A percentile compares a stretch with the other conserved stretches of the same genome.
These are phyloP conservation scores for Notothenia rossii DNA, from an alignment of 2,113 vertebrate genomes.

Conservation along the genomic window DNA sequence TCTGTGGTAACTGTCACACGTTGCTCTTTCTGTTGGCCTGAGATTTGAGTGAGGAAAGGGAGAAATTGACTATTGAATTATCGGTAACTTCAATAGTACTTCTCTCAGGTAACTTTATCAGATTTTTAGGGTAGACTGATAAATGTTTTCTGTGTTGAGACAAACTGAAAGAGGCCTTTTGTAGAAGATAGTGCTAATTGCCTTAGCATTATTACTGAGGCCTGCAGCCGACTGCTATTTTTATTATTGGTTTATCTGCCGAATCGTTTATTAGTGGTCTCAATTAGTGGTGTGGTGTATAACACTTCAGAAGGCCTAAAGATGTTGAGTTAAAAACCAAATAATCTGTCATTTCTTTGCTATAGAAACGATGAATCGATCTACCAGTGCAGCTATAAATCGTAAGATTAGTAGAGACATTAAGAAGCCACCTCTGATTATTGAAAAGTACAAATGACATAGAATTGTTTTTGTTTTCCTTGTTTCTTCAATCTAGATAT, in stretches of 20 bases:
- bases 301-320: background rate
- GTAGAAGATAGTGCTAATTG: too few species aligned
- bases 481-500: background rate
- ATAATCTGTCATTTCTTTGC: too few species aligned
- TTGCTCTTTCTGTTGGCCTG: constrained; percentile 31
- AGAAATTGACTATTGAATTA: constrained; percentile 2
- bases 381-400: background rate
- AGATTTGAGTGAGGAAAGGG: background rate
- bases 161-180: background rate
- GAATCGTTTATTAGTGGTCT: background rate
- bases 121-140: background rate
- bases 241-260: background rate
- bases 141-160: background rate
- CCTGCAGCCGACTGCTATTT: background rate
- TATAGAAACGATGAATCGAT: too few species aligned
- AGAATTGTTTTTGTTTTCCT: background rate
- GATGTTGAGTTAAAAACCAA: background rate
- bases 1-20: constrained; percentile 88
- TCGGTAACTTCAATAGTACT: background rate
- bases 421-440: background rate
- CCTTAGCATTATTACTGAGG: background rate
- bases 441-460: background rate
- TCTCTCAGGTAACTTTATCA: background rate
- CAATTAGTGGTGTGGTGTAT: background rate
- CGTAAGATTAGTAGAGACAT: background rate